Evolutionary conservation across 2,797 vertebrate genomes (phyloP).

Genomic region (Pangasius krempfi): DNA sequence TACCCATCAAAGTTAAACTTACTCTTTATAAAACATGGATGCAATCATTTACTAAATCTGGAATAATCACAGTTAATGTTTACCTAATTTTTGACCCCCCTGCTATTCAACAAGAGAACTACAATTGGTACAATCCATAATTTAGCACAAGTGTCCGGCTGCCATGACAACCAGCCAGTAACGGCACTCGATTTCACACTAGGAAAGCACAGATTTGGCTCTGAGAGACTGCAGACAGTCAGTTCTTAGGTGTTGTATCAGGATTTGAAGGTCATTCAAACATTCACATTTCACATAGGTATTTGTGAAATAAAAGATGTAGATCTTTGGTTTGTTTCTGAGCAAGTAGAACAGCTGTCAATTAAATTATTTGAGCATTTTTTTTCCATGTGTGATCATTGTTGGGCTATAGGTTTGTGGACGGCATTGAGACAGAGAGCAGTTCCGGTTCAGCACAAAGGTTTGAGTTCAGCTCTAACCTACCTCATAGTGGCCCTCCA

Average conservation of each 20-base stretch:
- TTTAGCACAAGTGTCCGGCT: conserved; percentile 64
- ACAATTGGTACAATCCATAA: conserved; percentile 46
- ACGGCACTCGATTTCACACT: conserved; percentile 45
- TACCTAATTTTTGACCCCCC: conserved; percentile 16
- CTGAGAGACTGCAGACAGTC: conserved; percentile 1
- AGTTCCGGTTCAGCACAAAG: conserved; percentile 70
- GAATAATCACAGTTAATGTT: conserved; percentile 7
- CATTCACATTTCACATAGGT: background rate
- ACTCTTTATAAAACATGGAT: background rate
- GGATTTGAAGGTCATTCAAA: background rate
- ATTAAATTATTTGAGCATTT: background rate
- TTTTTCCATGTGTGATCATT: conserved; percentile 12
- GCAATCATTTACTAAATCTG: background rate
- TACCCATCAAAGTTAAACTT: background rate
- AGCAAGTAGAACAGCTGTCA: background rate
- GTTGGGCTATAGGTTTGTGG: conserved; percentile 74
- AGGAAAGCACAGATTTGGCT: conserved; percentile 36
- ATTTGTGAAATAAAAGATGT: background rate
- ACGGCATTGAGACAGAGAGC: conserved; percentile 80
- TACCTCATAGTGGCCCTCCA: conserved; percentile 63
- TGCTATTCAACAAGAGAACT: conserved; percentile 34
- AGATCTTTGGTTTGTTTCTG: background rate
- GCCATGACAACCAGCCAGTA: conserved; percentile 69
- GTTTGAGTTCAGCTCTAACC: conserved; percentile 78
- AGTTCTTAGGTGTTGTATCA: background rate